phyloP scores from a whole-genome alignment of 2,888 invertebrate species.

The Danaus chrysippus region DNA sequence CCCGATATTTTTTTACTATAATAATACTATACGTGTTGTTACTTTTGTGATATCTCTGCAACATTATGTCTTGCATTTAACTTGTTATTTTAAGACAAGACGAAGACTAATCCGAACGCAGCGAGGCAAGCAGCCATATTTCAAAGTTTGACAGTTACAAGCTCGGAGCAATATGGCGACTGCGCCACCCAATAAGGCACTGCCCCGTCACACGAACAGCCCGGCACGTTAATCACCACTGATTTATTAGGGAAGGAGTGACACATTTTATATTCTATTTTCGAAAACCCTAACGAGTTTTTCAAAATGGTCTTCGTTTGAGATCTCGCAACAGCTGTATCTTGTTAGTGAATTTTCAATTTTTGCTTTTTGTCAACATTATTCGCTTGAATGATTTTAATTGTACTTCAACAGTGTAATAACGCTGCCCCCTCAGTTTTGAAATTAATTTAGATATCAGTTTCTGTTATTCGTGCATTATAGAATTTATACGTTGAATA shows the following conservation, averaged over 20 bases:
- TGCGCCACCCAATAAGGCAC: constrained; percentile 75
- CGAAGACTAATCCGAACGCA: constrained; percentile 57
- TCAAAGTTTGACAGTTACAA: constrained; percentile 79
- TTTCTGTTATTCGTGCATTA: constrained; percentile 53
- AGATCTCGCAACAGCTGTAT: constrained; percentile 73
- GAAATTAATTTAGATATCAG: constrained; percentile 34
- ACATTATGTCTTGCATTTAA: constrained; percentile 52
- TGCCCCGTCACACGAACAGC: constrained; percentile 69
- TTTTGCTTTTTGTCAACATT: constrained; percentile 67
- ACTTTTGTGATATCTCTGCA: constrained; percentile 40
- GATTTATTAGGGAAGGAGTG: constrained; percentile 77
- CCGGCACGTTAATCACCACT: constrained; percentile 74
- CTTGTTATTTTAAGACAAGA: constrained; percentile 68
- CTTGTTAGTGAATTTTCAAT: constrained; percentile 70
- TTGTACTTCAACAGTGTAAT: constrained; percentile 45
- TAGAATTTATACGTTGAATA: constrained; percentile 62
- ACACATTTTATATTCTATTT: constrained; percentile 79
- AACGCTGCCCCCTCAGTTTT: constrained; percentile 43
- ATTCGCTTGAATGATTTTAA: constrained; percentile 65
- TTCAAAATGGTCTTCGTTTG: constrained; percentile 71
- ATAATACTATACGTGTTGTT: constrained; percentile 25
- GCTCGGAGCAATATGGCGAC: constrained; percentile 77
- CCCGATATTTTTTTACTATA: constrained; percentile 32
- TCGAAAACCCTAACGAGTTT: constrained; percentile 71
- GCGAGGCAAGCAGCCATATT: constrained; percentile 70